Conservation (phyloP, 2,113 vertebrate species). For the Megaceryle torquata region DNA sequence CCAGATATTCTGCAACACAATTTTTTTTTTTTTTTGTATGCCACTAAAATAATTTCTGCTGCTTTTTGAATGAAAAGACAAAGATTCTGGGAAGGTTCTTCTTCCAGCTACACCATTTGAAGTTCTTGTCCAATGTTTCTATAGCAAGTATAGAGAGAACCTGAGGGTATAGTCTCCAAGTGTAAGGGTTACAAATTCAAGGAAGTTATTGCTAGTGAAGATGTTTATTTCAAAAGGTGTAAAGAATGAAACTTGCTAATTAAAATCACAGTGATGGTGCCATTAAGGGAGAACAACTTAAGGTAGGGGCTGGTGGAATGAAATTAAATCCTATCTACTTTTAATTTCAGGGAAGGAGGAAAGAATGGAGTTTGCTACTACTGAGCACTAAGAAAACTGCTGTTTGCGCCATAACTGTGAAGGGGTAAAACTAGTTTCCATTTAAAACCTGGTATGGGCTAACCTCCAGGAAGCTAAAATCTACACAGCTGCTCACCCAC, state of each 20-base stretch:
- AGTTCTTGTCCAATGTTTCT: background rate
- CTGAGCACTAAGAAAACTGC: background rate
- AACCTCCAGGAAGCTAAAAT: too few species aligned
- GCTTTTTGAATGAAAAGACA: background rate
- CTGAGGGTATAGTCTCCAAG: background rate
- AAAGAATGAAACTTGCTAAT: background rate
- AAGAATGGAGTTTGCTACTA: background rate
- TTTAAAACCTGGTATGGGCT: background rate
- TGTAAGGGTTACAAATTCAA: background rate
- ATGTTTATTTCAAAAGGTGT: background rate
- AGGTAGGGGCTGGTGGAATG: background rate
- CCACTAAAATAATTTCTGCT: conserved; percentile 26
- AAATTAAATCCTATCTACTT: background rate
- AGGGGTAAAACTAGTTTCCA: background rate
- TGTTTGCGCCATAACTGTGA: background rate
- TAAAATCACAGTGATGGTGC: background rate
- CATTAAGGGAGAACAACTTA: background rate
- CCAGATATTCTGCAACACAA: conserved; percentile 22
- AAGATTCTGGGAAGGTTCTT: background rate
- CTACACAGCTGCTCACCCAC: too few species aligned
- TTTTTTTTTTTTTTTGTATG: background rate
- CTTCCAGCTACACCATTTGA: background rate
- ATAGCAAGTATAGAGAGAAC: background rate
- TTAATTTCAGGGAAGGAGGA: background rate
- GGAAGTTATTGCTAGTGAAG: background rate